Evolutionary conservation across 2,888 invertebrate species (phyloP).

Genomic region (Saturnia pavonia): DNA sequence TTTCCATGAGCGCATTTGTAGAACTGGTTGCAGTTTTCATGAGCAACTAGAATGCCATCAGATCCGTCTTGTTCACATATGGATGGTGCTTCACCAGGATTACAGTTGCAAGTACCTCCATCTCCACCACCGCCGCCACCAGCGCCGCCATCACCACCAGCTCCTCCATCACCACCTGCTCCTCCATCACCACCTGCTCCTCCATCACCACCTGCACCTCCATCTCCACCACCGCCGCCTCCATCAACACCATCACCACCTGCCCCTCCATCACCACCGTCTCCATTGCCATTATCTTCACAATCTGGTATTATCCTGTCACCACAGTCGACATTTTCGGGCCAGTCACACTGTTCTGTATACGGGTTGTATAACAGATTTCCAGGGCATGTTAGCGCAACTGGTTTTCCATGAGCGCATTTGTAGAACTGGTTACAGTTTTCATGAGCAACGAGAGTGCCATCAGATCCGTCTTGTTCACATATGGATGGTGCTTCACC

Average conservation of each 20-base stretch:
- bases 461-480: slow-evolving; percentile 18
- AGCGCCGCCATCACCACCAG: slow-evolving; percentile 8
- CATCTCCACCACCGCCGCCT: too few relatives aligned
- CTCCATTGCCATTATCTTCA: too few relatives aligned
- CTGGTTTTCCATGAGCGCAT: slow-evolving; percentile 37
- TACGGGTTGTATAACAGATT: slow-evolving; percentile 38
- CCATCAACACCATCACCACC: too few relatives aligned
- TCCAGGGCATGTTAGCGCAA: slow-evolving; percentile 32
- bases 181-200: not conserved
- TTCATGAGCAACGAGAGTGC: slow-evolving; percentile 39
- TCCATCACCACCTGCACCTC: too few relatives aligned
- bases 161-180: slow-evolving; percentile 16
- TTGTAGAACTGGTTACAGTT: slow-evolving; percentile 50
- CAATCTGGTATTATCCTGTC: slow-evolving; percentile 26
- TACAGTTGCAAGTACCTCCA: too few relatives aligned
- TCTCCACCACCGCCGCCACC: not conserved
- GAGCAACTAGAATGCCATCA: slow-evolving; percentile 11
- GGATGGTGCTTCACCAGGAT: too few relatives aligned
- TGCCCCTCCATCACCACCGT: too few relatives aligned
- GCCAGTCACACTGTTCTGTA: slow-evolving; percentile 43
- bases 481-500: slow-evolving; percentile 29
- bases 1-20: slow-evolving; percentile 33
- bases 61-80: slow-evolving; percentile 3
- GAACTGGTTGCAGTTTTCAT: slow-evolving; percentile 13
- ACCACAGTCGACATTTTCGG: slow-evolving; percentile 41